A percentile compares a stretch with the other conserved stretches of the same genome.
These are phyloP conservation scores for Heliconius hortense DNA, from an alignment of 2,888 invertebrate species.

Conservation along the genomic window DNA sequence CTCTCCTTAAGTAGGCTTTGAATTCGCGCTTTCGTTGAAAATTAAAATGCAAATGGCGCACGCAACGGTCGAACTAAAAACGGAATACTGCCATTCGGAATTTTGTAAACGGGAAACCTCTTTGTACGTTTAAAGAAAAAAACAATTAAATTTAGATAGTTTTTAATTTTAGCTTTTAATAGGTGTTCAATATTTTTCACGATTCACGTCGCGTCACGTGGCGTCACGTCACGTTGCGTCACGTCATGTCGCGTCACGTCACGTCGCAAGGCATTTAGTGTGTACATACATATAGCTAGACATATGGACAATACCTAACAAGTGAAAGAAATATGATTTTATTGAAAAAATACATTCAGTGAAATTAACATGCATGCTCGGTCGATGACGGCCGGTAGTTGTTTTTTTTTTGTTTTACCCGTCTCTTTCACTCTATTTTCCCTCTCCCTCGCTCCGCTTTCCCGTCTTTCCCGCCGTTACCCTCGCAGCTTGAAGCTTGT, in stretches of 20 bases:
- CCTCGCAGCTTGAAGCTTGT: slow-evolving; percentile 58
- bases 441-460: slow-evolving; percentile 50
- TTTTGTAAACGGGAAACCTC: slow-evolving; percentile 55
- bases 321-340: slow-evolving; percentile 77
- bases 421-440: slow-evolving; percentile 49
- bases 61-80: slow-evolving; percentile 47
- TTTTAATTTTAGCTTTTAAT: slow-evolving; percentile 78
- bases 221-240: slow-evolving; percentile 55
- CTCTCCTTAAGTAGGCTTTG: slow-evolving; percentile 54
- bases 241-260: slow-evolving; percentile 56
- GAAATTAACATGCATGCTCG: slow-evolving; percentile 74
- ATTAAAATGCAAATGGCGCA: slow-evolving; percentile 46
- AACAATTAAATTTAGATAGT: slow-evolving; percentile 64
- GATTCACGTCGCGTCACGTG: slow-evolving; percentile 57
- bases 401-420: slow-evolving; percentile 57
- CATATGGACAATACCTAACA: slow-evolving; percentile 82
- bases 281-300: slow-evolving; percentile 78
- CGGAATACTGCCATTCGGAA: slow-evolving; percentile 41
- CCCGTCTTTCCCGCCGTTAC: slow-evolving; percentile 45
- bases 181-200: slow-evolving; percentile 78
- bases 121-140: slow-evolving; percentile 59
- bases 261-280: slow-evolving; percentile 64
- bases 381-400: slow-evolving; percentile 43
- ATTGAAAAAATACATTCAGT: slow-evolving; percentile 79
- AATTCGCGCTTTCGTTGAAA: slow-evolving; percentile 54